Conservation (phyloP, 1,140 invertebrate genomes). For the Notospermus geniculatus region DNA sequence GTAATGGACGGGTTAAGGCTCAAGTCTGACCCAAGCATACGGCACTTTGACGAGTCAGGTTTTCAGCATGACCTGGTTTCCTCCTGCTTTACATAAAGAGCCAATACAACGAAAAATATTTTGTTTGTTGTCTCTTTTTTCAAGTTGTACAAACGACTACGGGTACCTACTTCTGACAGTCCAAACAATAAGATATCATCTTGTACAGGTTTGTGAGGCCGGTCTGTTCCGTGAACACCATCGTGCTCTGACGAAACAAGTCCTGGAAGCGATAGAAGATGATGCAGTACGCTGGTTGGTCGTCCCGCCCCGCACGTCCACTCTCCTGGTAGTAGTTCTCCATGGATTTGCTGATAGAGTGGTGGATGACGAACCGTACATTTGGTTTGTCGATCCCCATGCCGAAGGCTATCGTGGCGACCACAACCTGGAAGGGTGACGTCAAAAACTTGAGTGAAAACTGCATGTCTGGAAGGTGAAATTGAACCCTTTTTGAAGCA, state of each 20-base stretch:
- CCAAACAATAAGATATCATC: conserved; percentile 59
- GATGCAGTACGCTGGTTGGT: conserved; percentile 80
- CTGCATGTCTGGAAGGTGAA: too few species aligned
- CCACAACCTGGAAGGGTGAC: conserved; percentile 67
- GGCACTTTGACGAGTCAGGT: too few species aligned
- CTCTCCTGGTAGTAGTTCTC: conserved; percentile 91
- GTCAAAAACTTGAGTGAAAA: too few species aligned
- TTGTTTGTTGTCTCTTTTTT: too few species aligned
- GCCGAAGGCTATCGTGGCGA: conserved; percentile 92
- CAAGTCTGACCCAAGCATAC: too few species aligned
- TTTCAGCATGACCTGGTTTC: too few species aligned
- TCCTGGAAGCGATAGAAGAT: conserved; percentile 83
- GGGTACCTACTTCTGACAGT: conserved; percentile 38
- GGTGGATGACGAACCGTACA: conserved; percentile 88
- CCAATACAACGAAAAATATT: too few species aligned
- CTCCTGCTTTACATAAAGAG: too few species aligned
- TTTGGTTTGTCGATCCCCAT: conserved; percentile 97
- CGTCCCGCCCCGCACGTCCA: conserved; percentile 79
- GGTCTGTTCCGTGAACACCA: conserved; percentile 81
- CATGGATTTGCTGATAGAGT: conserved; percentile 81
- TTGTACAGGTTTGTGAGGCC: conserved; percentile 79
- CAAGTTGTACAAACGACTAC: too few species aligned
- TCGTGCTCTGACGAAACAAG: conserved; percentile 74
- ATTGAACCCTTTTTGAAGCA: too few species aligned
- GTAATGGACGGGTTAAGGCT: too few species aligned